Conservation (phyloP, 1,140 invertebrate genomes). For the Rhynchophorus ferrugineus region DNA sequence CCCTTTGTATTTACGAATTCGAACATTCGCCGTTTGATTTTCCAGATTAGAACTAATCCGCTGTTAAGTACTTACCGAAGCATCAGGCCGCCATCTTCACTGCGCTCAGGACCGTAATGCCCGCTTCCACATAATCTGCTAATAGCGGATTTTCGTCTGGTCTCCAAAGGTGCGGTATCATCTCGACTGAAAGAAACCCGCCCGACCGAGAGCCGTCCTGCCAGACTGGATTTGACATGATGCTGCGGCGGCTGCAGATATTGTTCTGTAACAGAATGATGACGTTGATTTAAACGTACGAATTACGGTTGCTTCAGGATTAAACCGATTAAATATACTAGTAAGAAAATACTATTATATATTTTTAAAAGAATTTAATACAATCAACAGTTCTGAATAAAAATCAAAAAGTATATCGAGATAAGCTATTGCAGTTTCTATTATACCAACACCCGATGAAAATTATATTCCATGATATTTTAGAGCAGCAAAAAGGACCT, state of each 20-base stretch:
- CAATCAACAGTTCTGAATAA: too few species aligned
- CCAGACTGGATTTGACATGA: conserved; percentile 6
- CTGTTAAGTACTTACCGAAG: conserved; percentile 44
- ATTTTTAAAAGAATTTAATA: neutral
- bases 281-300: too few species aligned
- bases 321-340: too few species aligned
- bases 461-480: too few species aligned
- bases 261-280: conserved; percentile 12
- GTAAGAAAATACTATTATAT: neutral
- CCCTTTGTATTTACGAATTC: too few species aligned
- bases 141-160: conserved; percentile 51
- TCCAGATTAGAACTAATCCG: too few species aligned
- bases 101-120: conserved; percentile 35
- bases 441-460: too few species aligned
- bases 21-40: too few species aligned
- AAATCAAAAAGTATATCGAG: too few species aligned
- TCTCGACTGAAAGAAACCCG: conserved; percentile 47
- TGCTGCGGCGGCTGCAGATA: conserved; percentile 1
- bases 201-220: conserved; percentile 37
- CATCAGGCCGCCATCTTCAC: conserved; percentile 39
- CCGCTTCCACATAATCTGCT: conserved; percentile 44
- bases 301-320: too few species aligned
- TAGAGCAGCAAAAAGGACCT: too few species aligned
- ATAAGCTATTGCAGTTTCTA: too few species aligned
- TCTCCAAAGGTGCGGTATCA: conserved; percentile 42